Evolutionary conservation across 2,888 invertebrate species (phyloP), one percentile per base, ranked within the genome.

Genomic region (Sepioteuthis lessoniana): DNA sequence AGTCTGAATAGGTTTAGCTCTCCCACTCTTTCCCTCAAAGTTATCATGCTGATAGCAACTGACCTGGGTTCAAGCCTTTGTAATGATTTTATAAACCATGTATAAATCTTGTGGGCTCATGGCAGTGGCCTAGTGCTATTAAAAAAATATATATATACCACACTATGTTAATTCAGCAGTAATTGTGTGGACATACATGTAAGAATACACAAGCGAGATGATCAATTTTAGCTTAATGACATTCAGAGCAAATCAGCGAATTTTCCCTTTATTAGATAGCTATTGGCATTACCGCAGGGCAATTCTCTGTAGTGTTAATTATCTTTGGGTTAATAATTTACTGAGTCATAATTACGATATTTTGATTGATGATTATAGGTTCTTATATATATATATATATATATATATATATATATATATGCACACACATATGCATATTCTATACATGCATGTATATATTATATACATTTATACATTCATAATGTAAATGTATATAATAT

Each of bases 251-350:
- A 76, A 76, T 76, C n/a, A 76, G 25, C 55, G n/a, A n/a, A 76
- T 76, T 76, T 13, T 16, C 31, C n/a, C n/a, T 76, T n/a, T 76
- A 76, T 76, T 76, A 35, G n/a, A n/a, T 76, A n/a, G 76, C 31
- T 16, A n/a, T 35, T 76, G n/a, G 13, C 76, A 76, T 76, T 10
- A 76, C n/a, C 13, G n/a, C n/a, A 13, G n/a, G n/a, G n/a, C 21
- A n/a, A 76, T n/a, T 76, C n/a, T n/a, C 76, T 76, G 19, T n/a
- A 76, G 76, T 76, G 76, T 76, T 76, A 76, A 76, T 76, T 76
- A 76, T 76, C 76, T 76, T n/a, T n/a, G 76, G 76, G n/a, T 76
- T 76, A 76, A 76, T 76, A 76, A 76, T 76, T n/a, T 76, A 76
- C 13, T 76, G n/a, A 76, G n/a, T 76, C 76, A 76, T n/a, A 10